Conservation (phyloP, 1,140 invertebrate genomes). For the Drosophila nebulosa region DNA sequence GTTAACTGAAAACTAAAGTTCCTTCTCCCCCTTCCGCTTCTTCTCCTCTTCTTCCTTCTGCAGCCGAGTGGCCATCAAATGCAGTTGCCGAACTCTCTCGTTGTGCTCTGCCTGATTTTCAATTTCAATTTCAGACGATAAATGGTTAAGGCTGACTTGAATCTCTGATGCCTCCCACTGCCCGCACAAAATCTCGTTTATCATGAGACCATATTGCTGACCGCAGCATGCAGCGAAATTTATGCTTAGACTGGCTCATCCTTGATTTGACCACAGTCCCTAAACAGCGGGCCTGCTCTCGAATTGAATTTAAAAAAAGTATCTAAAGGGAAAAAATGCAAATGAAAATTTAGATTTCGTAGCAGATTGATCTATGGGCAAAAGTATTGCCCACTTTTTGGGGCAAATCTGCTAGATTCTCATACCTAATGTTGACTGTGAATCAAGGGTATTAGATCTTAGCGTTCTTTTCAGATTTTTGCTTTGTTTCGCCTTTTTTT, state of each 20-base stretch:
- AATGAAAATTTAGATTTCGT: no score
- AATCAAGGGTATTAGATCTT: constrained; percentile 16
- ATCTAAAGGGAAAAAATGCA: background rate
- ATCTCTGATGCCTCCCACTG: background rate
- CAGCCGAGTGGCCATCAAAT: constrained; percentile 43
- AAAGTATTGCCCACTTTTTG: background rate
- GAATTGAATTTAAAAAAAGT: background rate
- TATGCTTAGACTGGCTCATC: constrained; percentile 36
- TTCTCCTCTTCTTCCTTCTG: background rate
- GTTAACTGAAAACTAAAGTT: background rate
- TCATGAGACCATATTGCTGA: constrained; percentile 60
- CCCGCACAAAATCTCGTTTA: constrained; percentile 39
- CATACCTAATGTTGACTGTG: no score
- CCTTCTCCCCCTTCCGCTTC: background rate
- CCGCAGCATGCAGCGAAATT: constrained; percentile 53
- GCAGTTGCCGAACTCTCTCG: constrained; percentile 29
- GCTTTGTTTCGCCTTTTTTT: background rate
- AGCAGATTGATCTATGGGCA: no score
- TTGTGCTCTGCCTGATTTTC: constrained; percentile 54
- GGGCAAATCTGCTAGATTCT: background rate
- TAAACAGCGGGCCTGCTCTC: background rate
- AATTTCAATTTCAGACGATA: constrained; percentile 63
- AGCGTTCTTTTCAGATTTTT: background rate
- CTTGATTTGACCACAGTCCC: background rate
- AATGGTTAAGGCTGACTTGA: constrained; percentile 28